phyloP scores from a whole-genome alignment of 2,888 invertebrate species.

The Andrena fulva region DNA sequence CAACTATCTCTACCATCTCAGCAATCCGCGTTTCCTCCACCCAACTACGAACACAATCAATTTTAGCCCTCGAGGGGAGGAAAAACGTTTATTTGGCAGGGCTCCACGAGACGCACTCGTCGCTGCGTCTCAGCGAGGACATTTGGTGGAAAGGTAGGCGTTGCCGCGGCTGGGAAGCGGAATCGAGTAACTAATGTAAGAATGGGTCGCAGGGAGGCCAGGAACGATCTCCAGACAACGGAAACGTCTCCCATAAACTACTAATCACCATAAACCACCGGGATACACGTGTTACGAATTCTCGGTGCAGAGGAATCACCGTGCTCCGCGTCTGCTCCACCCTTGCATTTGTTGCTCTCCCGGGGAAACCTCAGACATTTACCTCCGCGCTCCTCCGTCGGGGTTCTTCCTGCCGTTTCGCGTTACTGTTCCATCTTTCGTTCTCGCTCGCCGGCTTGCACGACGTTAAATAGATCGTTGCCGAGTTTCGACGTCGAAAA shows the following conservation, averaged over 20 bases:
- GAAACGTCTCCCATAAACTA: slow-evolving; percentile 81
- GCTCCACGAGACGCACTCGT: slow-evolving; percentile 42
- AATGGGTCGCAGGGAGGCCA: slow-evolving; percentile 68
- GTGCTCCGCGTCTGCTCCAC: slow-evolving; percentile 68
- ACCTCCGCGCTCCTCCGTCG: slow-evolving; percentile 49
- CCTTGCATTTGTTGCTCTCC: slow-evolving; percentile 71
- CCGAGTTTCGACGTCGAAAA: slow-evolving; percentile 27
- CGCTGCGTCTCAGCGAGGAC: slow-evolving; percentile 53
- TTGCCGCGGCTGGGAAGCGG: slow-evolving; percentile 63
- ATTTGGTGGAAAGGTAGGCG: slow-evolving; percentile 68
- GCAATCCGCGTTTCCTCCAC: background rate
- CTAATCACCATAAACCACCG: slow-evolving; percentile 83
- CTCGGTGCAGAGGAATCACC: slow-evolving; percentile 77
- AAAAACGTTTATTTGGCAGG: background rate
- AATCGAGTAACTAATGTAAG: slow-evolving; percentile 75
- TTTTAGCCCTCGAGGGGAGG: background rate
- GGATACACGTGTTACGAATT: slow-evolving; percentile 82
- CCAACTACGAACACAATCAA: background rate
- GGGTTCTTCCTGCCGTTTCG: slow-evolving; percentile 30
- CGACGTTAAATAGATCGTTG: slow-evolving; percentile 51
- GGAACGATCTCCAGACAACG: slow-evolving; percentile 71
- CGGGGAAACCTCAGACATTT: slow-evolving; percentile 77
- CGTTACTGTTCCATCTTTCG: slow-evolving; percentile 34
- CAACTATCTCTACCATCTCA: background rate
- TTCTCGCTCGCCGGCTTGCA: slow-evolving; percentile 26